Base-by-base conservation (phyloP, 2,888 invertebrate species). In the Cataglyphis cursor region DNA sequence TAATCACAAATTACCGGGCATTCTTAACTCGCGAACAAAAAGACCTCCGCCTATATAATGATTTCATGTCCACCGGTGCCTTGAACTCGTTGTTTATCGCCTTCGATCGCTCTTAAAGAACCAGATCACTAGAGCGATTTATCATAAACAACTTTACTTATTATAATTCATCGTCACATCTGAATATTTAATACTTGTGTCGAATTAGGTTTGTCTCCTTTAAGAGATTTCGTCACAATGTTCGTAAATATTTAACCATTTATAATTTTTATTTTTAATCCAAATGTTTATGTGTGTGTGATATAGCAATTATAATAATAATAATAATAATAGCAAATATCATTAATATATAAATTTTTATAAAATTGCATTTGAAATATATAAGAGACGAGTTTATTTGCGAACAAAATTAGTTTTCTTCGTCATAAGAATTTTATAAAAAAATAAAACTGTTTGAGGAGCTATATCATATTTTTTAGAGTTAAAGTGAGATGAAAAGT, bases 1-100 rank as follows among this genome's bases (percentile, higher is more conserved):
- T 90, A 91, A 92, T 92, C 90, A 91, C 88, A 92, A 92, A 91
- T 91, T 88, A 87, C 86, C 80, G 88, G 78, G 76, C 80, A 83
- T 72, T 85, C 86, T 87, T 86, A 87, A 88, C 85, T 89, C 82
- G 83, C 87, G 74, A 85, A 88, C 85, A 89, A 87, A 82, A 84
- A 85, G 85, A 84, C 85, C 82, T 62, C 83, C 82, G 82, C 82
- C 82, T 68, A 66, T 73, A 82, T 89, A 89, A 89, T 89, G 83
- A 74, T 84, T 90, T 90, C 72, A 87, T 87, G 90, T 84, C 78
- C 83, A 54, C 80, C 83, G 87, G 54, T 83, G 81, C 88, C 18
- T 83, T 81, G 84, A 89, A 89, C 90, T 87, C 90, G 84, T 83
- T 48, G 3, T 73, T 41, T 35, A 35, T 35, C 35, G 35, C 35